Evolutionary conservation across 2,888 invertebrate genomes (phyloP), one percentile per base, ranked within the genome.

Genomic region (Falcaria lacertinaria): DNA sequence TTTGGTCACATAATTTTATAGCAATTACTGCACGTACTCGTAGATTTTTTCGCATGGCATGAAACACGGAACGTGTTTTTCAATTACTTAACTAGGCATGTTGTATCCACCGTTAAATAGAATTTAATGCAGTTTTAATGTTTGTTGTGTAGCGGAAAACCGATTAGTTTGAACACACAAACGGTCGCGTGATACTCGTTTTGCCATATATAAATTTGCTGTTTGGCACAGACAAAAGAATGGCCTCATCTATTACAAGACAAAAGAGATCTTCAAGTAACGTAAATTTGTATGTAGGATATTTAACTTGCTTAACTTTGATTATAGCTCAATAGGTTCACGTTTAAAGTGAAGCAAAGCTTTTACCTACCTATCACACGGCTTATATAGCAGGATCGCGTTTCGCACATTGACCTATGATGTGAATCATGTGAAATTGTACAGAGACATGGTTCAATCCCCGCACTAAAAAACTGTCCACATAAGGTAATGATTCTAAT

Each of bases 71-170:
- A 28, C 28, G 28, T 54, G 62, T 72, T 72, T 76, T 78, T 74
- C 74, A 78, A 78, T 80, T 76, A 74, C 73, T 71, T 70, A 79
- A 74, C 70, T 64, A 69, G 71, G 60, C 69, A 63, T 67, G 69
- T 66, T 75, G 67, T 73, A 72, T 74, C 58, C 59, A 66, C 61
- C 65, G 74, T 72, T 80, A 79, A 85, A 84, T 80, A 75, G 69
- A 79, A 74, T 80, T 79, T 83, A 82, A 86, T 85, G 82, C 75
- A 74, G 64, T 81, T 85, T 85, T 84, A 84, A 85, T 86, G 81
- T 76, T 74, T 66, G 73, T 69, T 73, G 69, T 69, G 71, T 72
- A 79, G 65, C 70, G 69, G 71, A 64, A 65, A 74, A 71, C 64
- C 71, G 74, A 78, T 83, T 81, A 76, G 69, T 67, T 54, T 55